A percentile compares a stretch with the other conserved stretches of the same genome.
Evolutionary conservation across 2,797 vertebrate genomes (phyloP).

Genomic region (Sebastes minor): DNA sequence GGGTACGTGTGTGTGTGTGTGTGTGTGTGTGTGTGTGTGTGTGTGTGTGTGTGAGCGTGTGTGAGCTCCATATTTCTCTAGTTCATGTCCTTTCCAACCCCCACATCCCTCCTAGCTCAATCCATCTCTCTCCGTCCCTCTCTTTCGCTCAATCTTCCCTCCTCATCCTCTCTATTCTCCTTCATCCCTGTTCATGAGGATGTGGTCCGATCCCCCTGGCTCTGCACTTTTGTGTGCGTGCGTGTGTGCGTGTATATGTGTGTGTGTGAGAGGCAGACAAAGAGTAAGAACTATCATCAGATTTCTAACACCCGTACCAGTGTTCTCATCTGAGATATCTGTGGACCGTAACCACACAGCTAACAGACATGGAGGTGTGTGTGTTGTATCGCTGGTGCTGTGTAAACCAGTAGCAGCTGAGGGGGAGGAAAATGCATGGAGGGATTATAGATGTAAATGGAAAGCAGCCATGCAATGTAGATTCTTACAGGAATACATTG

Average conservation of each 20-base stretch:
- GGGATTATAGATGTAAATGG: not conserved
- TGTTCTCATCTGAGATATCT: conserved; percentile 26
- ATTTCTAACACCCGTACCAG: conserved; percentile 38
- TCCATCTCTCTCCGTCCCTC: conserved; percentile 33
- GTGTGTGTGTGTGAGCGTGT: not conserved
- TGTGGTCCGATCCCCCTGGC: conserved; percentile 17
- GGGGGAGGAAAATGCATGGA: not conserved
- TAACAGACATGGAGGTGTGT: not conserved
- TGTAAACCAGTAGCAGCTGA: conserved; percentile 8
- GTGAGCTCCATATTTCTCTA: not conserved
- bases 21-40: not conserved
- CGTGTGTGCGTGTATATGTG: not conserved
- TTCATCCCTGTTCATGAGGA: conserved; percentile 16
- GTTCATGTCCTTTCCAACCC: conserved; percentile 18
- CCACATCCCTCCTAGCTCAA: conserved; percentile 22
- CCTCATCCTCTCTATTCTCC: conserved; percentile 10
- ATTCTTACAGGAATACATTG: conserved; percentile 8
- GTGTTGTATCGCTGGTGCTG: conserved; percentile 2
- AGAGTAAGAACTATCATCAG: conserved; percentile 23
- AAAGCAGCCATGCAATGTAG: conserved; percentile 4
- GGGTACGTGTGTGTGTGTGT: conserved; percentile 8
- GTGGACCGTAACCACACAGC: conserved; percentile 2
- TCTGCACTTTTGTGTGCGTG: not conserved
- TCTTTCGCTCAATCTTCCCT: conserved; percentile 11
- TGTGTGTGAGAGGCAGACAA: not conserved